Conservation (phyloP, 2,888 invertebrate genomes). For the Bombylius major region DNA sequence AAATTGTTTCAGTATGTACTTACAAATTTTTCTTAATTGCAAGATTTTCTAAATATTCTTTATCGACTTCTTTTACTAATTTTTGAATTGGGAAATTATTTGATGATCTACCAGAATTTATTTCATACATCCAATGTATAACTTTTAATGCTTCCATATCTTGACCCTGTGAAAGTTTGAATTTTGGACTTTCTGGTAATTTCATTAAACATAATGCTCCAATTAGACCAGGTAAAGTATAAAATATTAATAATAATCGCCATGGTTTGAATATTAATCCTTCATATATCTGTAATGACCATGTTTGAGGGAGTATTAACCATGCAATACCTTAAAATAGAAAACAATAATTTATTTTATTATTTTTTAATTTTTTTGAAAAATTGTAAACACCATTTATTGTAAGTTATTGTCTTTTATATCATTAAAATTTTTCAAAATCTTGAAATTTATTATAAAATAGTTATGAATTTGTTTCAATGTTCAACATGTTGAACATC, state of each 20-base stretch:
- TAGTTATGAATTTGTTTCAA: too few relatives aligned
- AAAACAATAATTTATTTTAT: background rate
- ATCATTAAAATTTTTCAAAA: too few relatives aligned
- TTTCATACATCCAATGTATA: constrained; percentile 24
- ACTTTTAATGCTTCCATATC: constrained; percentile 21
- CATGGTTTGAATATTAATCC: constrained; percentile 29
- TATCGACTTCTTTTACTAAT: constrained; percentile 20
- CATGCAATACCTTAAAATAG: constrained; percentile 26
- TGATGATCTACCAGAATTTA: constrained; percentile 22
- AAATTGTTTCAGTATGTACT: background rate
- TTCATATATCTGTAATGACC: constrained; percentile 24
- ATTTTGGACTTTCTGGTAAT: constrained; percentile 32
- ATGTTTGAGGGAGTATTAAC: constrained; percentile 27
- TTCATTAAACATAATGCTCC: constrained; percentile 21
- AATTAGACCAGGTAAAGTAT: constrained; percentile 29
- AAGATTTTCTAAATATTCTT: constrained; percentile 10
- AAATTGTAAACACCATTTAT: too few relatives aligned
- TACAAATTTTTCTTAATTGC: constrained; percentile 10
- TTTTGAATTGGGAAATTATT: constrained; percentile 22
- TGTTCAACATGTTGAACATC: too few relatives aligned
- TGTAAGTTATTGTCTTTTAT: too few relatives aligned
- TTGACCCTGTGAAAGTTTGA: constrained; percentile 24
- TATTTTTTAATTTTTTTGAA: too few relatives aligned
- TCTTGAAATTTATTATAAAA: too few relatives aligned
- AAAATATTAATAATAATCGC: constrained; percentile 27